Evolutionary conservation across 2,888 invertebrate genomes (phyloP).

Genomic region (Elegia similella): DNA sequence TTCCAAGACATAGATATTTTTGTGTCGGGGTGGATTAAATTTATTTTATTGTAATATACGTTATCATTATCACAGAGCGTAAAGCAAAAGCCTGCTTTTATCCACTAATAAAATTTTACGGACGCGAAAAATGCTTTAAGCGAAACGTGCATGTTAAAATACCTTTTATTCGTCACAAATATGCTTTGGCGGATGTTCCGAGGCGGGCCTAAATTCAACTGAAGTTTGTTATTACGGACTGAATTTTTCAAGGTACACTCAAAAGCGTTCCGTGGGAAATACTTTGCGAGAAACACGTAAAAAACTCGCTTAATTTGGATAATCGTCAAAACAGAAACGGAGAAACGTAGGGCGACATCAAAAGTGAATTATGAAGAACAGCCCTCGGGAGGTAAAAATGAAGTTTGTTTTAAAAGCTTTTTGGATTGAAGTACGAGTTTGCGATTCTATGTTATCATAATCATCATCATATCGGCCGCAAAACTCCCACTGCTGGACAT

Average conservation of each 20-base stretch:
- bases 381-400: conserved; percentile 6
- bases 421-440: neutral
- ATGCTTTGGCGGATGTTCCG: conserved; percentile 11
- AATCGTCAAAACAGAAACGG: conserved; percentile 16
- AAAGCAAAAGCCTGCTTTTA: conserved; percentile 7
- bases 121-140: conserved; percentile 7
- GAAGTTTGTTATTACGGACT: conserved; percentile 9
- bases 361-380: conserved; percentile 17
- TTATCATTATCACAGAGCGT: conserved; percentile 1
- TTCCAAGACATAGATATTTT: too few relatives aligned
- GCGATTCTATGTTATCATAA: too few relatives aligned
- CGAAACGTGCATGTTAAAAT: conserved; percentile 9
- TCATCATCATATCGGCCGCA: neutral
- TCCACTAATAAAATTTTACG: conserved; percentile 13
- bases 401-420: conserved; percentile 11
- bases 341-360: conserved; percentile 15
- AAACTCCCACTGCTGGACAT: too few relatives aligned
- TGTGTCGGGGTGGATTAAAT: too few relatives aligned
- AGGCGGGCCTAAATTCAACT: conserved; percentile 8
- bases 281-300: neutral
- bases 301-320: conserved; percentile 19
- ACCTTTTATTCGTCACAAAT: conserved; percentile 11
- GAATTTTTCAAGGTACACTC: conserved; percentile 10
- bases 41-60: too few relatives aligned
- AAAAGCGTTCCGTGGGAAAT: conserved; percentile 14